A percentile compares a stretch with the other conserved stretches of the same genome.
phyloP scores from a whole-genome alignment of 2,113 vertebrate genomes.

The Peromyscus maniculatus region DNA sequence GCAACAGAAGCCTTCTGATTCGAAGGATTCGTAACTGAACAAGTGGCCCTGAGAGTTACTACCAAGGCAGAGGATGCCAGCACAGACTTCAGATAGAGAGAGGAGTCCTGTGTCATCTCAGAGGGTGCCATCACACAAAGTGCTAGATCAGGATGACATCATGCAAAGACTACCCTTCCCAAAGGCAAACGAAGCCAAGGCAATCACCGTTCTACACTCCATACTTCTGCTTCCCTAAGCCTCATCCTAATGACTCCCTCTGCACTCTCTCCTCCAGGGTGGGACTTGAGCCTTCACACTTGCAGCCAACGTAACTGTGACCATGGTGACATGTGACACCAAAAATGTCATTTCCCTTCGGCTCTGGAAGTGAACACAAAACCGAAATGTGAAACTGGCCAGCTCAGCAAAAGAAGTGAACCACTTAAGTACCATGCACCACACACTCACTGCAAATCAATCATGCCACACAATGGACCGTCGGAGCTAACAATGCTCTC shows the following conservation, averaged over 20 bases:
- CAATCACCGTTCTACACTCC: background rate
- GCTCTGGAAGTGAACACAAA: background rate
- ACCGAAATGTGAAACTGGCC: background rate
- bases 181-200: background rate
- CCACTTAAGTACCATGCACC: background rate
- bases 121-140: background rate
- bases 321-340: background rate
- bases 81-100: background rate
- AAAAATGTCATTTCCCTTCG: conserved; percentile 20
- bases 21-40: background rate
- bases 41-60: background rate
- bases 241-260: background rate
- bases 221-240: background rate
- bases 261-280: background rate
- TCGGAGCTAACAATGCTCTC: background rate
- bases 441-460: background rate
- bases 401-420: background rate
- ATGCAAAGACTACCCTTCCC: background rate
- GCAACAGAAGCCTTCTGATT: background rate
- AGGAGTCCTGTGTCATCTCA: background rate
- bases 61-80: background rate
- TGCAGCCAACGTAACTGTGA: background rate
- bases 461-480: background rate
- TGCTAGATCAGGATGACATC: background rate
- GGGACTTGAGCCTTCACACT: conserved; percentile 43